Conservation (phyloP, 2,797 vertebrate species). For the Antrozous pallidus region DNA sequence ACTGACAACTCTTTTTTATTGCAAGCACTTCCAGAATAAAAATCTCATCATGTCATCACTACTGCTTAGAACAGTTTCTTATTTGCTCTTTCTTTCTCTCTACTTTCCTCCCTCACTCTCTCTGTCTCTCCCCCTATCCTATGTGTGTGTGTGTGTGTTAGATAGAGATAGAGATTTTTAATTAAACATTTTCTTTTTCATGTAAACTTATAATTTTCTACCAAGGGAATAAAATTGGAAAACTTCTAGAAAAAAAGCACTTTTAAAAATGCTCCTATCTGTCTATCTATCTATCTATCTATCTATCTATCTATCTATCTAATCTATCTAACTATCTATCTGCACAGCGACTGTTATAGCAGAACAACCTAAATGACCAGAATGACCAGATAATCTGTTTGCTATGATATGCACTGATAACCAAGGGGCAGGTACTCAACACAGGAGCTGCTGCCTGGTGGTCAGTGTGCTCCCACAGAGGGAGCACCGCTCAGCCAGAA, state of each 20-base stretch:
- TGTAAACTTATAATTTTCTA: background rate
- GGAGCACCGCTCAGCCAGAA: too few relatives aligned
- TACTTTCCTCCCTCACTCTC: background rate
- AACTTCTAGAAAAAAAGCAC: background rate
- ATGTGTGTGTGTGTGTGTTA: background rate
- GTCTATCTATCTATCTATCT: too few relatives aligned
- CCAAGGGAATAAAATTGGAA: background rate
- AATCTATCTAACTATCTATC: too few relatives aligned
- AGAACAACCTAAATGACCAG: too few relatives aligned
- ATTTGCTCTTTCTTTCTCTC: background rate
- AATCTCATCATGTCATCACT: background rate
- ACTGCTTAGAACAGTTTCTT: background rate
- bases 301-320: too few relatives aligned
- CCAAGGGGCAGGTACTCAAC: too few relatives aligned
- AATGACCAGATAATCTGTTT: too few relatives aligned
- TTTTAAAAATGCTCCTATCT: too few relatives aligned
- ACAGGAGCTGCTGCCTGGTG: too few relatives aligned
- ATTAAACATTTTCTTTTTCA: background rate
- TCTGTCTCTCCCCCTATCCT: background rate
- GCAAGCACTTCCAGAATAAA: background rate
- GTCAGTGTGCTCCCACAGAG: too few relatives aligned
- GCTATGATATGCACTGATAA: too few relatives aligned
- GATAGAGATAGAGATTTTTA: background rate
- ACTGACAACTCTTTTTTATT: background rate
- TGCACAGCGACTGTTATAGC: too few relatives aligned